These are phyloP conservation scores for Myotis vivesi DNA, from an alignment of 2,797 vertebrate genomes.

Conservation along the genomic window DNA sequence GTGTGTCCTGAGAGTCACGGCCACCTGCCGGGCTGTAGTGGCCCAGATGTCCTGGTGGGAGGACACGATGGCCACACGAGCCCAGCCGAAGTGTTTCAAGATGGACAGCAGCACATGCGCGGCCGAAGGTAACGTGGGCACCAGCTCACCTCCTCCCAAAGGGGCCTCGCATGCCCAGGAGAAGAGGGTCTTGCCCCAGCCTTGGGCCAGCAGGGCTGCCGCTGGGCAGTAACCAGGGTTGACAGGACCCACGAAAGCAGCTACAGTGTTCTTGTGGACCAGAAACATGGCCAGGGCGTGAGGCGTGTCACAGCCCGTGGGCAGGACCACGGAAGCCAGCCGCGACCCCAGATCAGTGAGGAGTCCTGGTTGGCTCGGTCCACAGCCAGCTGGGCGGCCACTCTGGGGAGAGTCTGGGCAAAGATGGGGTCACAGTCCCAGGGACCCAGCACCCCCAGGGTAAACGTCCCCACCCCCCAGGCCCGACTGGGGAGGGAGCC, in stretches of 20 bases:
- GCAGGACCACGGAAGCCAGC: constrained; percentile 87
- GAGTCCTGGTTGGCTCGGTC: constrained; percentile 87
- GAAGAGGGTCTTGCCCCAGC: constrained; percentile 93
- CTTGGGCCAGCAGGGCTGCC: constrained; percentile 88
- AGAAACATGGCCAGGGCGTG: constrained; percentile 86
- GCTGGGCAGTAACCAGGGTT: constrained; percentile 93
- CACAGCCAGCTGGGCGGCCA: constrained; percentile 89
- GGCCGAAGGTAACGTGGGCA: constrained; percentile 87
- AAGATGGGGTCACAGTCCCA: constrained; percentile 93
- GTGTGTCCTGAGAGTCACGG: constrained; percentile 85
- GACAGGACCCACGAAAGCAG: constrained; percentile 89
- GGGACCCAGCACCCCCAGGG: constrained; percentile 90
- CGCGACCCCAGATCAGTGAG: constrained; percentile 79
- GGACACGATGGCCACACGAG: constrained; percentile 89
- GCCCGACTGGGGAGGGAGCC: background rate
- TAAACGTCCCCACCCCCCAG: constrained; percentile 78
- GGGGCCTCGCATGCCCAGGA: constrained; percentile 89
- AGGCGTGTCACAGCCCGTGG: constrained; percentile 90
- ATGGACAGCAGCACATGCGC: constrained; percentile 86
- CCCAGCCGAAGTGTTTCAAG: constrained; percentile 91
- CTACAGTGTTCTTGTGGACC: constrained; percentile 83
- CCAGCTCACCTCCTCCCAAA: constrained; percentile 86
- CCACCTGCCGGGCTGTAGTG: constrained; percentile 89
- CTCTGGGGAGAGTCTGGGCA: constrained; percentile 88
- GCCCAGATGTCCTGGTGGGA: constrained; percentile 90